These are phyloP conservation scores for Prosopocoilus inquinatus DNA, from an alignment of 2,888 invertebrate genomes.

Conservation along the genomic window DNA sequence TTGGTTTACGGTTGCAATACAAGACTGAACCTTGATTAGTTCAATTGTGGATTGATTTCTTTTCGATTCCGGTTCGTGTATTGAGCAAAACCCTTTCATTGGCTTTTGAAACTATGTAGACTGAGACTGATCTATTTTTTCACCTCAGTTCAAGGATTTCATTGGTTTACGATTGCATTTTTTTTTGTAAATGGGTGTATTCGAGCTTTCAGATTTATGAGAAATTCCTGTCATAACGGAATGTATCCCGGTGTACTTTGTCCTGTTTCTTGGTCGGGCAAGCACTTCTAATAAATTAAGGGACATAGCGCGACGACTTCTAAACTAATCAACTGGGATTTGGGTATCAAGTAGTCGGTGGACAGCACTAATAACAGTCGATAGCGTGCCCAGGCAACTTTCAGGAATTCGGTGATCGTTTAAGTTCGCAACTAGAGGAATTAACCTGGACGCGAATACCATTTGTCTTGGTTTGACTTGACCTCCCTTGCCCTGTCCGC, in stretches of 20 bases:
- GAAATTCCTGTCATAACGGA: slow-evolving; percentile 12
- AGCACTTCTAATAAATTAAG: slow-evolving; percentile 19
- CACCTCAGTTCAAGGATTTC: too few species aligned
- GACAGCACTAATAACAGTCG: slow-evolving; percentile 29
- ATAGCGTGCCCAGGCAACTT: slow-evolving; percentile 33
- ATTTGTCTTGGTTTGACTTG: slow-evolving; percentile 52
- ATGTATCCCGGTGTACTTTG: slow-evolving; percentile 1
- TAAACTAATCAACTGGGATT: slow-evolving; percentile 30
- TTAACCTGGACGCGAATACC: slow-evolving; percentile 51
- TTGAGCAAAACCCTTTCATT: too few species aligned
- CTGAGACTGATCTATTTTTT: too few species aligned
- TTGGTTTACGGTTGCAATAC: too few species aligned
- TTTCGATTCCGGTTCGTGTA: too few species aligned
- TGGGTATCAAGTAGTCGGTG: slow-evolving; percentile 28
- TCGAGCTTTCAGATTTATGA: slow-evolving; percentile 13
- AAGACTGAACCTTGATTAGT: too few species aligned
- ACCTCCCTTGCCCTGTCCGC: slow-evolving; percentile 34
- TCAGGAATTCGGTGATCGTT: slow-evolving; percentile 47
- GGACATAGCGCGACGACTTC: slow-evolving; percentile 20
- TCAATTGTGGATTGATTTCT: too few species aligned
- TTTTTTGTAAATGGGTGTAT: neutral
- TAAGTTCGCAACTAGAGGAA: slow-evolving; percentile 48
- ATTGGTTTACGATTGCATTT: too few species aligned
- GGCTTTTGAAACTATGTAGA: too few species aligned
- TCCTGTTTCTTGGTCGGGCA: slow-evolving; percentile 9